Percentiles rank a stretch among this genome's conserved stretches.
Evolutionary conservation across 2,113 vertebrate species (phyloP).

Genomic region (Fregetta grallaria): DNA sequence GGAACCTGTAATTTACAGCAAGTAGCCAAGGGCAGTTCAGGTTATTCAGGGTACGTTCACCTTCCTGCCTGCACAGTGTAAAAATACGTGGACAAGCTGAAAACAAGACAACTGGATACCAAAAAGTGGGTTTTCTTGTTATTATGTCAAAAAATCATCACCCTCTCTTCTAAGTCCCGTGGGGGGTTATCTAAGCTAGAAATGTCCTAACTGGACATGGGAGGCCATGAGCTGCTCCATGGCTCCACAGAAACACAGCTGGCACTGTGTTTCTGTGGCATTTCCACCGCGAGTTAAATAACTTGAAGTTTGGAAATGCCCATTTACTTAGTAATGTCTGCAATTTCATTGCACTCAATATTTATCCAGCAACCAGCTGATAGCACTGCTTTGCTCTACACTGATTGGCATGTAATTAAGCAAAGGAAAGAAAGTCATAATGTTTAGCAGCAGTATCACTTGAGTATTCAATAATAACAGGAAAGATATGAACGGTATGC

Average conservation of each 20-base stretch:
- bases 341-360: not conserved
- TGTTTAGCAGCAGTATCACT: slow-evolving; percentile 31
- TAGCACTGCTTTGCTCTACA: not conserved
- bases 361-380: slow-evolving; percentile 39
- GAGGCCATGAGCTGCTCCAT: not conserved
- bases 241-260: not conserved
- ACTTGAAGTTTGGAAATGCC: not conserved
- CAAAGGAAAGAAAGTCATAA: slow-evolving; percentile 43
- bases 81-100: not conserved
- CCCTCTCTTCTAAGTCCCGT: not conserved
- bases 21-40: not conserved
- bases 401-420: slow-evolving; percentile 63
- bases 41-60: not conserved
- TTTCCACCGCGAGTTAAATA: not conserved
- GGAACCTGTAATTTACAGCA: not conserved
- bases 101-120: not conserved
- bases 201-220: not conserved
- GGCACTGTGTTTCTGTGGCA: not conserved
- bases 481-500: not conserved
- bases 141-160: not conserved
- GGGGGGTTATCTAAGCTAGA: not conserved
- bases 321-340: not conserved
- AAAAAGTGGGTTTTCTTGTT: not conserved
- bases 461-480: slow-evolving; percentile 27
- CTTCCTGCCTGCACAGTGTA: not conserved